Evolutionary conservation across 2,797 vertebrate genomes (phyloP).

Genomic region (Sternarchorhynchus goeldii): DNA sequence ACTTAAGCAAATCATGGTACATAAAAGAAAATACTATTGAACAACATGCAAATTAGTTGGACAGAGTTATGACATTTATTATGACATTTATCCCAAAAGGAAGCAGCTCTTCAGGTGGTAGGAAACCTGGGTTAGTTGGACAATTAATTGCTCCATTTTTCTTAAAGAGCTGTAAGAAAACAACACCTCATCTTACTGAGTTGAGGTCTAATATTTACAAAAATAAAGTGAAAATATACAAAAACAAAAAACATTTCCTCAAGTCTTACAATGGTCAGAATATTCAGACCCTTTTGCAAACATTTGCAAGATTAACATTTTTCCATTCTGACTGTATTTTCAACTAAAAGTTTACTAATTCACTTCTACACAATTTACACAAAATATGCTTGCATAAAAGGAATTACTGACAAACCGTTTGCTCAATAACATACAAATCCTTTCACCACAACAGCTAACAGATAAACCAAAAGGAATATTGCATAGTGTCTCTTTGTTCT

Average conservation of each 20-base stretch:
- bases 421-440: background rate
- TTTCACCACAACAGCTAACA: no score
- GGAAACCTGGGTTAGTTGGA: conserved; percentile 37
- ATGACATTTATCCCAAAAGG: conserved; percentile 45
- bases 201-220: conserved; percentile 50
- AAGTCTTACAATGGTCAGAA: background rate
- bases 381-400: background rate
- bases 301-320: background rate
- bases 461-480: conserved; percentile 7
- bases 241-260: conserved; percentile 8
- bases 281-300: conserved; percentile 2
- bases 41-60: background rate
- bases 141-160: conserved; percentile 25
- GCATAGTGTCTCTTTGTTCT: conserved; percentile 30
- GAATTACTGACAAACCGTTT: conserved; percentile 12
- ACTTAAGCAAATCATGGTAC: no score
- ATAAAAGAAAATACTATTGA: background rate
- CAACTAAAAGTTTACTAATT: conserved; percentile 8
- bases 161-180: conserved; percentile 35
- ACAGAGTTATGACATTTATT: conserved; percentile 43
- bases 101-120: conserved; percentile 21
- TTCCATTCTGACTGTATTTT: background rate
- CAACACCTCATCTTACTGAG: conserved; percentile 12
- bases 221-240: conserved; percentile 46
- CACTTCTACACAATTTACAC: background rate